Base-by-base conservation (phyloP, 2,888 invertebrate genomes). In the Psococerastis gibbosa region DNA sequence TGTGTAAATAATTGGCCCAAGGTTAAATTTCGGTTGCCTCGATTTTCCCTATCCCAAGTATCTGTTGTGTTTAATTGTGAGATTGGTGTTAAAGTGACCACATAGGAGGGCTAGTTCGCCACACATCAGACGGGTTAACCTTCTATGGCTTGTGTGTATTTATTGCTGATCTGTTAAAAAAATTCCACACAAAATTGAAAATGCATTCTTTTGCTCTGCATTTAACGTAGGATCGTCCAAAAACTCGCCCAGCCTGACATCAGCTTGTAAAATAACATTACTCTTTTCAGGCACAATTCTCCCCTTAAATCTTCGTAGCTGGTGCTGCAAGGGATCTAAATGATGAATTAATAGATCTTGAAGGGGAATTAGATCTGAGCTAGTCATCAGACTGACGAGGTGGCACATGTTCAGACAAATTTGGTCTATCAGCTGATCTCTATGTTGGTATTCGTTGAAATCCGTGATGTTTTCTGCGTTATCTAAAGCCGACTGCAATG, bases 361-460 rank as follows among this genome's bases (percentile, higher is more conserved):
- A 11, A 53, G 44, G 11, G 42, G 41, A 13, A 35, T 18, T 4
- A 60, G 46, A 46, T 62, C 62, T n/a, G 52, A 50, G 2, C 41
- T 35, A n/a, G 49, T 48, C 6, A 57, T 43, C 43, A 60, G 45
- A 3, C 51, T 46, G 8, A 55, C 51, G 45, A 60, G 45, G 35
- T 58, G 60, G 33, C 58, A 51, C 8, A 59, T 43, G 8, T 57
- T 53, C 9, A 50, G 46, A 47, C 57, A 58, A 4, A 63, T 63
- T 57, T 88, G 85, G 57, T 87, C 82, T 48, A 80, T 72, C 13
- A 89, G 68, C 55, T 76, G 75, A 56, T 87, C 84, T 46, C 78
- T 72, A 60, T 89, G 88, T 53, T 77, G 75, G 56, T 81, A 85
- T 59, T 88, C 88, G 17, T 73, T 73, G 51, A 75, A 84, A 57